Evolutionary conservation across 2,797 vertebrate species (phyloP), one percentile per base, ranked within the genome.

Genomic region (Falco concolor): DNA sequence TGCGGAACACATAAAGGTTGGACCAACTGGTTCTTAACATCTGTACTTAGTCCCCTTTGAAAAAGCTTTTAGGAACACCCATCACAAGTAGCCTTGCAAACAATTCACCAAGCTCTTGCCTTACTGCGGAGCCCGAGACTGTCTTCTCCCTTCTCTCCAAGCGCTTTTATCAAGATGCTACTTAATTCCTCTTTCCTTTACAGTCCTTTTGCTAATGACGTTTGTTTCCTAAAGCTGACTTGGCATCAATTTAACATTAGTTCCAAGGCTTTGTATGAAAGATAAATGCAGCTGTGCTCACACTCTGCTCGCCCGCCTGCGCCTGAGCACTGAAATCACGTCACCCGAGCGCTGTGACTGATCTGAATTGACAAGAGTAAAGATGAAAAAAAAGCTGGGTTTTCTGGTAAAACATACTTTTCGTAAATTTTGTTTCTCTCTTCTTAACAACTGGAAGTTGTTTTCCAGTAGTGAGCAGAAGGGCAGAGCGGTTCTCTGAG

Each of bases 161-260:
- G 28, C 3, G 18, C 78, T 94, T 80, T 72, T 88, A 93, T 86
- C 92, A 81, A 72, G 70, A 90, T 70, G 65, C 79, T 70, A 32
- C 74, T 92, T 91, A 95, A 92, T 91, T 93, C 92, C 38, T 80
- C 38, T 81, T 94, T 45, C 92, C 54, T 78, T 84, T 77, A 85
- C 36, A 72, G 36, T 25, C n/a, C 84, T 96, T 92, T 72, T 91
- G 53, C 87, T 96, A 93, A 80, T 52, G 83, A 94, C 81, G 64
- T 79, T 95, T 97, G 88, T 84, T 92, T 94, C 83, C 84, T 83
- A 87, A 81, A 63, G 79, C 84, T 96, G 93, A 91, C 79, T 89
- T 89, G 49, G 79, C 87, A 93, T 89, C 89, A 91, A 85, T 96
- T 95, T 95, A 87, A 84, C 85, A 70, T 87, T 50, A 80, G 68